Conservation (phyloP, 2,888 invertebrate genomes). For the Epinotia brunnichana region DNA sequence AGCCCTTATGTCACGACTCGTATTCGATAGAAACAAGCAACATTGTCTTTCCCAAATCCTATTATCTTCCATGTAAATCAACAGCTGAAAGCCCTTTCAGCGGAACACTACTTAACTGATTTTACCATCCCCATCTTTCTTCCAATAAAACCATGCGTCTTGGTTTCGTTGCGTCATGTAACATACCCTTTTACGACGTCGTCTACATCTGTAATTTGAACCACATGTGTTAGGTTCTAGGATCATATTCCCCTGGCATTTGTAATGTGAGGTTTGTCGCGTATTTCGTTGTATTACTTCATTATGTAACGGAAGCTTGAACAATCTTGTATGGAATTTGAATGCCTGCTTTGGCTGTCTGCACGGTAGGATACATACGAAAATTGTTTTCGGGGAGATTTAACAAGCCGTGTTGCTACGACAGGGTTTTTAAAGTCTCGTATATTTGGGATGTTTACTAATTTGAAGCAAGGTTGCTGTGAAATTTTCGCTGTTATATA, state of each 20-base stretch:
- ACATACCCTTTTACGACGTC: slow-evolving; percentile 28
- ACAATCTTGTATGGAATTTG: slow-evolving; percentile 42
- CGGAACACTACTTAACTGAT: slow-evolving; percentile 42
- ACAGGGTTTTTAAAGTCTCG: slow-evolving; percentile 1
- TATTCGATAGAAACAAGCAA: slow-evolving; percentile 18
- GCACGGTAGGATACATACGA: slow-evolving; percentile 34
- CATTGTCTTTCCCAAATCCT: slow-evolving; percentile 23
- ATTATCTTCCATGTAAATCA: slow-evolving; percentile 39
- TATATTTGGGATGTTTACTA: slow-evolving; percentile 18
- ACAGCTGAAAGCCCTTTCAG: slow-evolving; percentile 37
- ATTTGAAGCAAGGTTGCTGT: not conserved
- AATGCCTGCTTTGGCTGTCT: slow-evolving; percentile 26
- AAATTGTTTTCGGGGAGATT: slow-evolving; percentile 39
- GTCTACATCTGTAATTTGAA: not conserved
- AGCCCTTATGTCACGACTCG: not conserved
- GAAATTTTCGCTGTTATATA: too few species aligned
- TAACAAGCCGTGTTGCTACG: slow-evolving; percentile 30
- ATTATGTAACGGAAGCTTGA: slow-evolving; percentile 42
- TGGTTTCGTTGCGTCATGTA: slow-evolving; percentile 35
- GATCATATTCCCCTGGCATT: slow-evolving; percentile 2
- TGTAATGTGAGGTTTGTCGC: slow-evolving; percentile 25
- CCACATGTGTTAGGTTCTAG: not conserved
- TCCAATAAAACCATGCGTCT: slow-evolving; percentile 42
- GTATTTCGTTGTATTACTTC: slow-evolving; percentile 41
- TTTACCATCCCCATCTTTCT: slow-evolving; percentile 40